Percentiles rank a stretch among this genome's conserved stretches.
Evolutionary conservation across 2,113 vertebrate species (phyloP).

Genomic region (Micromys minutus): DNA sequence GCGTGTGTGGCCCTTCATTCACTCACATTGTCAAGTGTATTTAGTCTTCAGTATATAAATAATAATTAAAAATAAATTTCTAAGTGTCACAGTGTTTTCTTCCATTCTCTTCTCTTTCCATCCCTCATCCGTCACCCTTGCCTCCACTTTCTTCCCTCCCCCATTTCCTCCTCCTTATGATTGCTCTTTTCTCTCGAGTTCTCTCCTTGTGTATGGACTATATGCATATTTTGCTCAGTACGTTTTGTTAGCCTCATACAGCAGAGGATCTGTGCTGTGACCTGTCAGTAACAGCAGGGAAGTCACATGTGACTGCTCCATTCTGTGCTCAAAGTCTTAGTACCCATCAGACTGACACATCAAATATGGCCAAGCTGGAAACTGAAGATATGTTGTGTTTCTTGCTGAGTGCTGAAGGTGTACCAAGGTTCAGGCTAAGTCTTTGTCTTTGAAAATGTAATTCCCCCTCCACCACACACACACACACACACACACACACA

Average conservation of each 20-base stretch:
- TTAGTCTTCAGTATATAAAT: constrained; percentile 43
- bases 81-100: too few species aligned
- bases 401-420: not conserved
- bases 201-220: not conserved
- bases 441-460: not conserved
- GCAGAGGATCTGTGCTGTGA: not conserved
- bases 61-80: not conserved
- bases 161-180: not conserved
- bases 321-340: not conserved
- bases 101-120: too few species aligned
- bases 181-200: not conserved
- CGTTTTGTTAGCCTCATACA: constrained; percentile 27
- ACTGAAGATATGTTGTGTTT: not conserved
- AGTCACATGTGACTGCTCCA: not conserved
- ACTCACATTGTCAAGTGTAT: constrained; percentile 64
- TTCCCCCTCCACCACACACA: too few species aligned
- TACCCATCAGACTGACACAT: not conserved
- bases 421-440: too few species aligned
- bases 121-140: too few species aligned
- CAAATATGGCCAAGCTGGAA: not conserved
- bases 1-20: constrained; percentile 64
- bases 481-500: too few species aligned
- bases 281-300: not conserved
- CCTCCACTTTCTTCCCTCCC: too few species aligned
- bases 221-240: not conserved